Percentiles rank a stretch among this genome's conserved stretches.
Evolutionary conservation across 2,888 invertebrate species (phyloP).

Genomic region (Tenodera sinensis): DNA sequence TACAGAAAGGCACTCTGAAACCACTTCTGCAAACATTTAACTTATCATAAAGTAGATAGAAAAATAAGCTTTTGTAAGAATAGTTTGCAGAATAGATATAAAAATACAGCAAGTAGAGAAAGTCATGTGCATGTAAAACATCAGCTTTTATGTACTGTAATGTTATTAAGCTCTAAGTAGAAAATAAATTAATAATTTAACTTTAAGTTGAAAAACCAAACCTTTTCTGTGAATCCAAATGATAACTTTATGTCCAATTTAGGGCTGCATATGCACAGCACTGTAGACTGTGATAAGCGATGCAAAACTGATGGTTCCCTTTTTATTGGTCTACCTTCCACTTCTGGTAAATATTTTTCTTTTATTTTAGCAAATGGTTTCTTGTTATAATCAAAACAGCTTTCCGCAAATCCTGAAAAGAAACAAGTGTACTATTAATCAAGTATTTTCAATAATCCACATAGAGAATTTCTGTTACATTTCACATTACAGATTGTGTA

Average conservation of each 20-base stretch:
- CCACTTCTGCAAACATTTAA: too few species aligned
- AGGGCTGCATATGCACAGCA: conserved; percentile 15
- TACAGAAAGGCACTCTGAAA: too few species aligned
- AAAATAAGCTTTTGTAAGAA: too few species aligned
- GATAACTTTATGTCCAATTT: conserved; percentile 12
- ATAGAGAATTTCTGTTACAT: too few species aligned
- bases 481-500: too few species aligned
- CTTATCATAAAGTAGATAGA: too few species aligned
- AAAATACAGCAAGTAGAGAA: too few species aligned
- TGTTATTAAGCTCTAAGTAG: too few species aligned
- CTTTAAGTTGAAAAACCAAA: not conserved
- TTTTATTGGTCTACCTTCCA: not conserved
- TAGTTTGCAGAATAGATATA: too few species aligned
- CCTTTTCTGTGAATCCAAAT: conserved; percentile 15
- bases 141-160: too few species aligned
- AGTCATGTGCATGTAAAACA: too few species aligned
- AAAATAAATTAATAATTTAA: not conserved
- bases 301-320: not conserved
- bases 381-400: conserved; percentile 5
- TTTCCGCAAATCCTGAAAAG: conserved; percentile 17
- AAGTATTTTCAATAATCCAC: too few species aligned
- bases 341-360: not conserved
- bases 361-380: conserved; percentile 1
- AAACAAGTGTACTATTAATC: not conserved
- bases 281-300: not conserved